These are phyloP conservation scores for Entosphenus tridentatus DNA, from an alignment of 2,113 vertebrate species.

Conservation along the genomic window DNA sequence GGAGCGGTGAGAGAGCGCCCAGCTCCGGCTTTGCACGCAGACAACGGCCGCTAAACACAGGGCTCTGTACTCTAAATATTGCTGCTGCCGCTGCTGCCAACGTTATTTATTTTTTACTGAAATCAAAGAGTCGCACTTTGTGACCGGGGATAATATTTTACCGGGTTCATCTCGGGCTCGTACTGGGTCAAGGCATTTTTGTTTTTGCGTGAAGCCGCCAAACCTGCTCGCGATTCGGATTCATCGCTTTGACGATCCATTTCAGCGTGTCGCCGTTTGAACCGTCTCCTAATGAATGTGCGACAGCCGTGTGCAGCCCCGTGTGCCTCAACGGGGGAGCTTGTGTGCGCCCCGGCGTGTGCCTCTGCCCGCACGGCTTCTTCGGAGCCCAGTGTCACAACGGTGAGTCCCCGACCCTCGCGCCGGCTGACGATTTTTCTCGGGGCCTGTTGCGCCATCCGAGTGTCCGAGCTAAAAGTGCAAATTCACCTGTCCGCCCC, in stretches of 20 bases:
- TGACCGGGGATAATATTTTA: not conserved
- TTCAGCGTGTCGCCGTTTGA: slow-evolving; percentile 5
- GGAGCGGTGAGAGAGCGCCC: slow-evolving; percentile 30
- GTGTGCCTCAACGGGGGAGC: slow-evolving; percentile 61
- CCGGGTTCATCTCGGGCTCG: not conserved
- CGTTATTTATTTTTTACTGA: not conserved
- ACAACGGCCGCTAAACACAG: not conserved
- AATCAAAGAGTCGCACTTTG: not conserved
- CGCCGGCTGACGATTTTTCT: too few relatives aligned
- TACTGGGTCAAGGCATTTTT: not conserved
- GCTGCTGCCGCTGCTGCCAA: not conserved
- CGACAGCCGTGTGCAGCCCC: slow-evolving; percentile 41
- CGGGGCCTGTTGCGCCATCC: too few relatives aligned
- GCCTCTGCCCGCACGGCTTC: slow-evolving; percentile 53
- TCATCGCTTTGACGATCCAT: not conserved
- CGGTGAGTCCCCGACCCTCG: slow-evolving; percentile 21
- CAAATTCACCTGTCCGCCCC: too few relatives aligned
- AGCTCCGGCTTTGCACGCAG: not conserved
- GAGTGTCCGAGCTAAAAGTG: too few relatives aligned
- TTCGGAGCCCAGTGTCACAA: slow-evolving; percentile 63
- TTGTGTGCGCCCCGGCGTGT: slow-evolving; percentile 42
- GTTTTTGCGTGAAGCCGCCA: not conserved
- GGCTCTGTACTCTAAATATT: not conserved
- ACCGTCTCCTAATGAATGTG: slow-evolving; percentile 12
- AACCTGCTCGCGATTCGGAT: not conserved